Conservation (phyloP, 1,140 invertebrate species). For the Gryllus bimaculatus region DNA sequence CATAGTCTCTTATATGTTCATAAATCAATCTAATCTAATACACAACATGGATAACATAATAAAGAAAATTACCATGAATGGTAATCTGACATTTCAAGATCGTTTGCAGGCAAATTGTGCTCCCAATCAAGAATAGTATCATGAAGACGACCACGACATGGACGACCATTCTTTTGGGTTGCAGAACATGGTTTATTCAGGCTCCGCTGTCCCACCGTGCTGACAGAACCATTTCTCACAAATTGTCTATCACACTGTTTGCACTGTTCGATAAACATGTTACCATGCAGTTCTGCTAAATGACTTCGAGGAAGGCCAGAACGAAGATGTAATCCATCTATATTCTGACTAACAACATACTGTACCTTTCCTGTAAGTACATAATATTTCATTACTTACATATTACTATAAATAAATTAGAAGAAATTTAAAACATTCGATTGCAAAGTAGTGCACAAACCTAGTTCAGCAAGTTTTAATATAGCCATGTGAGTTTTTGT, state of each 20-base stretch:
- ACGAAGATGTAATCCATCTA: slow-evolving; percentile 92
- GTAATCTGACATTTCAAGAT: slow-evolving; percentile 75
- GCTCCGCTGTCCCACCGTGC: slow-evolving; percentile 85
- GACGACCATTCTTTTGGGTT: slow-evolving; percentile 46
- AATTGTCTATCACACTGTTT: slow-evolving; percentile 83
- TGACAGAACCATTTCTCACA: slow-evolving; percentile 64
- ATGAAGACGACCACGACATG: slow-evolving; percentile 73
- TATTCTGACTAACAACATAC: slow-evolving; percentile 93
- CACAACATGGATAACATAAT: neutral
- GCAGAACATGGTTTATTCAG: slow-evolving; percentile 66
- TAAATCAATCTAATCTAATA: neutral
- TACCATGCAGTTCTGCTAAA: slow-evolving; percentile 92
- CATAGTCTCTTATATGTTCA: neutral
- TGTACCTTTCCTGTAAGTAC: slow-evolving; percentile 57
- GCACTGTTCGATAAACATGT: slow-evolving; percentile 96
- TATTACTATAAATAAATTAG: neutral
- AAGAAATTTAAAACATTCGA: neutral
- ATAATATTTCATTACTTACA: neutral
- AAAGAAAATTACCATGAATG: slow-evolving; percentile 65
- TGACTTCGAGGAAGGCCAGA: slow-evolving; percentile 71
- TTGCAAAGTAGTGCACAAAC: slow-evolving; percentile 26
- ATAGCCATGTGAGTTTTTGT: slow-evolving; percentile 93
- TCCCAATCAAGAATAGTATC: slow-evolving; percentile 99
- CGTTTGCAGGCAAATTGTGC: slow-evolving; percentile 81
- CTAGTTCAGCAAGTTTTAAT: slow-evolving; percentile 61